A percentile compares a stretch with the other conserved stretches of the same genome.
phyloP scores from a whole-genome alignment of 1,140 invertebrate genomes.

The Seison nebaliae region DNA sequence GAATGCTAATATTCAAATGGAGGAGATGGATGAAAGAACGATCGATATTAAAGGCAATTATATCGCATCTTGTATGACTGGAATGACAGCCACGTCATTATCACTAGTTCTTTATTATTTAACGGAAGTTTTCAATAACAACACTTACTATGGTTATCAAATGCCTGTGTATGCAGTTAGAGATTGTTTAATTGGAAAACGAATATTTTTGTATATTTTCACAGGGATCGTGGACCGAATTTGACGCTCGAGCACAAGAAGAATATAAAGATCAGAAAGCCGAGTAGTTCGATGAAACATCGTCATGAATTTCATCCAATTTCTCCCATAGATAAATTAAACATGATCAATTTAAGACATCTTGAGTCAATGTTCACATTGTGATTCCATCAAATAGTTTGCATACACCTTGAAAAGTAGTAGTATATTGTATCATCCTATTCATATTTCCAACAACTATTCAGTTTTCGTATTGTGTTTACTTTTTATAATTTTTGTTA shows the following conservation, averaged over 20 bases:
- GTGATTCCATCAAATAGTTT: too few relatives aligned
- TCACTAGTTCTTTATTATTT: constrained; percentile 6
- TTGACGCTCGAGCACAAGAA: constrained; percentile 1
- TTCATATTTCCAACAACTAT: too few relatives aligned
- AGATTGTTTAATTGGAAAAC: not conserved
- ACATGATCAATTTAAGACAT: too few relatives aligned
- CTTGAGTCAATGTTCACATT: too few relatives aligned
- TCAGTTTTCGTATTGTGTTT: too few relatives aligned
- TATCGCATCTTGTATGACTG: constrained; percentile 7
- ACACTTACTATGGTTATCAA: not conserved
- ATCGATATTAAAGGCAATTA: constrained; percentile 5
- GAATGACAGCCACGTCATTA: constrained; percentile 9
- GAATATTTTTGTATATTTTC: not conserved
- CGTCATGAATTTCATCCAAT: too few relatives aligned
- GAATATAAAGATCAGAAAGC: too few relatives aligned
- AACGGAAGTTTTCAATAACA: constrained; percentile 3
- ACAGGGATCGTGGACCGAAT: constrained; percentile 12
- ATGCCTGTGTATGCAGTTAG: not conserved
- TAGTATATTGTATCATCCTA: too few relatives aligned
- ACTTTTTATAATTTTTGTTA: too few relatives aligned
- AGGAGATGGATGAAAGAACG: constrained; percentile 3
- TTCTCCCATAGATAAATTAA: too few relatives aligned
- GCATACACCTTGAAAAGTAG: too few relatives aligned
- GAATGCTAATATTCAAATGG: not conserved
- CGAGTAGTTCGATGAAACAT: too few relatives aligned